Evolutionary conservation across 2,797 vertebrate species (phyloP), one percentile per base, ranked within the genome.

Genomic region (Rallus crepitans): DNA sequence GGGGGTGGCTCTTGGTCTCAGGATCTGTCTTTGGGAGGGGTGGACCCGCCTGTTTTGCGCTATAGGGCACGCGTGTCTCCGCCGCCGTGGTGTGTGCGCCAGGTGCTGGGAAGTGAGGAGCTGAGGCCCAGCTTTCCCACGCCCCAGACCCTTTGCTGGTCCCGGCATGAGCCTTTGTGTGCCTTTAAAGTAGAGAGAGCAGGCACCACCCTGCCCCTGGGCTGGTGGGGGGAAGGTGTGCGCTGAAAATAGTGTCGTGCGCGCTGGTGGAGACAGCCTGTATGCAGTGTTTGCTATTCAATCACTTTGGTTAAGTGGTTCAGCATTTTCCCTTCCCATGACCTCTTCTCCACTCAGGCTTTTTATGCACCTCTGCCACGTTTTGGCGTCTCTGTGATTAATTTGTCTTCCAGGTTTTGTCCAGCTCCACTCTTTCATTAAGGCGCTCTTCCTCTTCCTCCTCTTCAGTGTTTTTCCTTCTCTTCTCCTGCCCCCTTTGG

Each of bases 181-280:
- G 47, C 40, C 79, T 95, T 93, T 81, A 96, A 97, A 94, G 45
- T 5, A 57, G 52, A 92, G 27, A 33, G 5, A 83, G 28, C 31
- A 37, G 33, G 76, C 68, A 95, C 90, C 94, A 42, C 94, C 95
- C 95, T 95, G 80, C 91, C 95, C 79, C 76, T 81, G 79, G 94
- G 96, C 80, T 1, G 57, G 61, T 2, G 1, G 47, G 33, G 80
- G 78, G 61, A 95, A 73, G 72, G 50, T 81, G 61, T 66, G 40
- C 0, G 0, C 47, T 61, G 72, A 71, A 80, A 82, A 63, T 71
- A 55, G 72, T 53, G 90, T 55, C 1, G 0, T 65, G 61, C 7
- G 61, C 7, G 4, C 45, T 4, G 14, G 25, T 57, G 59, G 66
- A 91, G 65, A 55, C 79, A 59, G 76, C 42, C 72, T 63, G 55